phyloP scores from a whole-genome alignment of 2,797 vertebrate species.

The Holocentrus rufus region DNA sequence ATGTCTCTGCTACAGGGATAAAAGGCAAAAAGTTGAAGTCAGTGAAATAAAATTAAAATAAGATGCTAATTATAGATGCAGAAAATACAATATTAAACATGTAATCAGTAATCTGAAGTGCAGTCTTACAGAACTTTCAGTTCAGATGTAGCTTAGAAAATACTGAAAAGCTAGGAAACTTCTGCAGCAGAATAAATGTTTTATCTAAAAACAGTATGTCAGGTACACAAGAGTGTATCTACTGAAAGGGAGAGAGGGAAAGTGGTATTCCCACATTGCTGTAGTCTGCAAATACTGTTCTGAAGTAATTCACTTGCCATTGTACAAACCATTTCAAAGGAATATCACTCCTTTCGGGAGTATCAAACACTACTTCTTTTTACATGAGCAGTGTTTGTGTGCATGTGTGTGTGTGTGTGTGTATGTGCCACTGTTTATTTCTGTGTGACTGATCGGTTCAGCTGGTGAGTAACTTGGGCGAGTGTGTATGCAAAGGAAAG shows the following conservation, averaged over 20 bases:
- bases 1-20: constrained; percentile 43
- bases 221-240: constrained; percentile 31
- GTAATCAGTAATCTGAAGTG: neutral
- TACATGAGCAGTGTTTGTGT: neutral
- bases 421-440: constrained; percentile 14
- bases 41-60: constrained; percentile 51
- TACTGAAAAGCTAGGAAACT: constrained; percentile 2
- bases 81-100: constrained; percentile 32
- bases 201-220: constrained; percentile 30
- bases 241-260: constrained; percentile 30
- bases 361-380: constrained; percentile 29
- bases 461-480: constrained; percentile 32
- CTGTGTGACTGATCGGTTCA: constrained; percentile 50
- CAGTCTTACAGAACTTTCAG: constrained; percentile 14
- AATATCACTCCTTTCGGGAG: constrained; percentile 44
- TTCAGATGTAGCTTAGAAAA: neutral
- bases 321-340: constrained; percentile 49
- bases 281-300: constrained; percentile 55
- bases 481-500: constrained; percentile 35
- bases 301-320: constrained; percentile 52
- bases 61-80: constrained; percentile 39
- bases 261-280: constrained; percentile 50
- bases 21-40: neutral
- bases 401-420: constrained; percentile 8
- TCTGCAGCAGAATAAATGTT: constrained; percentile 31